A percentile compares a stretch with the other conserved stretches of the same genome.
These are phyloP conservation scores for Tretioscincus oriximinensis DNA, from an alignment of 2,113 vertebrate genomes.

Conservation along the genomic window DNA sequence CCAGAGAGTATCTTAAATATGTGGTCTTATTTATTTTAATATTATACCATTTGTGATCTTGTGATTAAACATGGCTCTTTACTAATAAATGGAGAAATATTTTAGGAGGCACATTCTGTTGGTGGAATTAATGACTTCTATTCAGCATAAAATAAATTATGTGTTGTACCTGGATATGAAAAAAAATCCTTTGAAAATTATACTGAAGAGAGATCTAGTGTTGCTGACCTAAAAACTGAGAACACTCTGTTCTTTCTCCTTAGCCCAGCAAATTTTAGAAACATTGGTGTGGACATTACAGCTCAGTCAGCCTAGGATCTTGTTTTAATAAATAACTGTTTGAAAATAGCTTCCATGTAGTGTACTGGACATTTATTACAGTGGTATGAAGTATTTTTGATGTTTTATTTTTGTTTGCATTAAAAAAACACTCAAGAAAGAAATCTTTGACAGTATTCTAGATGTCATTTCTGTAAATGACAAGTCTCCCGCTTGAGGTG, in stretches of 20 bases:
- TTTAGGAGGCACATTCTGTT: neutral
- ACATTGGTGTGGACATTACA: neutral
- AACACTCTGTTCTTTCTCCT: neutral
- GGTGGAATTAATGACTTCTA: neutral
- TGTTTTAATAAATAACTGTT: neutral
- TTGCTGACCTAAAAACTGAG: neutral
- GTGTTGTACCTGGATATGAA: neutral
- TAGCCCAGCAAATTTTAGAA: constrained; percentile 30
- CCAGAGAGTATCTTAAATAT: neutral
- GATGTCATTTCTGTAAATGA: neutral
- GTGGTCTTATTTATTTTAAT: too few relatives aligned
- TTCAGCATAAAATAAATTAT: neutral
- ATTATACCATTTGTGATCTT: too few relatives aligned
- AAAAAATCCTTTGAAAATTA: neutral
- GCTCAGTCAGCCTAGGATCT: constrained; percentile 4
- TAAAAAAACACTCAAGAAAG: neutral
- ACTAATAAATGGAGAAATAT: neutral
- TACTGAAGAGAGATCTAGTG: neutral
- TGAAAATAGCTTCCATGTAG: neutral
- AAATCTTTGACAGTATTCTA: neutral
- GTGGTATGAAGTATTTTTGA: neutral
- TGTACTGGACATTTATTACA: constrained; percentile 9
- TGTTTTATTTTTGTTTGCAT: neutral
- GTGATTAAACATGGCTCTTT: too few relatives aligned
- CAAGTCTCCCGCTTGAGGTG: too few relatives aligned